Evolutionary conservation across 2,113 vertebrate genomes (phyloP).

Genomic region (Tretioscincus oriximinensis): DNA sequence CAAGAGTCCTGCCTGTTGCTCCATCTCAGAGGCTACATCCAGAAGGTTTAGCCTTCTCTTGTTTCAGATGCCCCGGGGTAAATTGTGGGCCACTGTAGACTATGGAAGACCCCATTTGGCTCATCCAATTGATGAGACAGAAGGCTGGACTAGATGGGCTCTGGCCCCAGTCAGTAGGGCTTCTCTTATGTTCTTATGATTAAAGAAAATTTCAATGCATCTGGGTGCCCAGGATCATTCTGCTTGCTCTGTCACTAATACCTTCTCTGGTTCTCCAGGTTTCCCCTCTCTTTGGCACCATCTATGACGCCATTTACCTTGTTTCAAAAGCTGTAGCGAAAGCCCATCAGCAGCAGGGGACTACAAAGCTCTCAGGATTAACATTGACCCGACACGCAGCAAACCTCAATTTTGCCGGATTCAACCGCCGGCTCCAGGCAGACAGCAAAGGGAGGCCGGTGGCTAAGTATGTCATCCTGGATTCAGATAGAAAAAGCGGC

Average conservation of each 20-base stretch:
- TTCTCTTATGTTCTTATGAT: too few species aligned
- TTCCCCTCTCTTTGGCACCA: slow-evolving; percentile 89
- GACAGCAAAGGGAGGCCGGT: slow-evolving; percentile 73
- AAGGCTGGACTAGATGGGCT: too few species aligned
- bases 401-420: slow-evolving; percentile 80
- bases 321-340: slow-evolving; percentile 80
- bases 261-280: slow-evolving; percentile 70
- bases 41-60: too few species aligned
- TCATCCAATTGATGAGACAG: too few species aligned
- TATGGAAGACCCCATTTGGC: too few species aligned
- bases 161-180: too few species aligned
- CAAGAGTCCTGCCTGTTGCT: too few species aligned
- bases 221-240: too few species aligned
- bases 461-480: slow-evolving; percentile 82
- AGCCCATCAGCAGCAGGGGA: slow-evolving; percentile 66
- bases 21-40: too few species aligned
- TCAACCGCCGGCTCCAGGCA: slow-evolving; percentile 79
- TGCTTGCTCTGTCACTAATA: background rate
- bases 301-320: slow-evolving; percentile 87
- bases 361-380: slow-evolving; percentile 61
- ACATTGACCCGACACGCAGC: slow-evolving; percentile 75
- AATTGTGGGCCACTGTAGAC: too few species aligned
- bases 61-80: too few species aligned
- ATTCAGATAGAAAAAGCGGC: slow-evolving; percentile 75
- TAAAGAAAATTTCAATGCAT: too few species aligned